A percentile compares a stretch with the other conserved stretches of the same genome.
These are phyloP conservation scores for Aix galericulata DNA, from an alignment of 2,113 vertebrate species.

Conservation along the genomic window DNA sequence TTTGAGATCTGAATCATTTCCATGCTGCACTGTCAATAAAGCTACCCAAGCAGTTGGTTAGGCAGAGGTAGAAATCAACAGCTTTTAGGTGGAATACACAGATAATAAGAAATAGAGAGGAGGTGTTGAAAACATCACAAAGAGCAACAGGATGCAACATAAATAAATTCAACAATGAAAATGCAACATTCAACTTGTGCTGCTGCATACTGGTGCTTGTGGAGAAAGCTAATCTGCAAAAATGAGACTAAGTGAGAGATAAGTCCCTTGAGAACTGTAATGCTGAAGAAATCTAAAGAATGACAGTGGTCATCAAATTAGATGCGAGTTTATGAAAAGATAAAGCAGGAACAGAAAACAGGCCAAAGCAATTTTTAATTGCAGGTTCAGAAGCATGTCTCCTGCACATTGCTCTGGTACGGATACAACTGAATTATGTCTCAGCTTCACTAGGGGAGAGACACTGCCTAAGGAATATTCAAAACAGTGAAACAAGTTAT, in stretches of 20 bases:
- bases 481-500: background rate
- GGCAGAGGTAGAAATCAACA: background rate
- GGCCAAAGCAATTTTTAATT: slow-evolving; percentile 41
- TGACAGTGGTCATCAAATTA: slow-evolving; percentile 44
- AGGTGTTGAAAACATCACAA: background rate
- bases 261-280: slow-evolving; percentile 18
- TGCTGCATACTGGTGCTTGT: background rate
- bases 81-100: background rate
- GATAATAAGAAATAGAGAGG: background rate
- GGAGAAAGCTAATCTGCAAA: slow-evolving; percentile 17
- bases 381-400: background rate
- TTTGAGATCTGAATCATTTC: background rate
- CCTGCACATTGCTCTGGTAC: background rate
- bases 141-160: background rate
- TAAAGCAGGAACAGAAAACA: slow-evolving; percentile 38
- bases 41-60: background rate
- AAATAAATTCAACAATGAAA: background rate
- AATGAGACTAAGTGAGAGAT: background rate
- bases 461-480: slow-evolving; percentile 9
- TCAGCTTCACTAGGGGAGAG: background rate
- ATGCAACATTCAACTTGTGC: background rate
- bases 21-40: background rate
- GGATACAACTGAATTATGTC: slow-evolving; percentile 6
- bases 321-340: slow-evolving; percentile 8
- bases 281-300: slow-evolving; percentile 34